phyloP scores from a whole-genome alignment of 2,113 vertebrate genomes.

The Tinamus guttatus region DNA sequence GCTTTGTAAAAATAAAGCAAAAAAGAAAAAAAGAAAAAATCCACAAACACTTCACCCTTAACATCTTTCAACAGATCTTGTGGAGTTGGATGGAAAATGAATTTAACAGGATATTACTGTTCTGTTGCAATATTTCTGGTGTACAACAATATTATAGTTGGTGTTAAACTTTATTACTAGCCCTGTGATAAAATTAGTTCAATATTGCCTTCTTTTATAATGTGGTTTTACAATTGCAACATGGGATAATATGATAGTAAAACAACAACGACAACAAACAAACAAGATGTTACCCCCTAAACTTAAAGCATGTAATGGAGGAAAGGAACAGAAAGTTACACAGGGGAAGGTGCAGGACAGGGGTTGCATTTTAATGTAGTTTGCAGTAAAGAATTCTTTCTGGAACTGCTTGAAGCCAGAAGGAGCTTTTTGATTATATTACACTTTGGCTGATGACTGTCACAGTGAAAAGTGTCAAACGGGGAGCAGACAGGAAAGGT shows the following conservation, averaged over 20 bases:
- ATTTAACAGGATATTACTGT: conserved; percentile 79
- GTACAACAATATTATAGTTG: conserved; percentile 75
- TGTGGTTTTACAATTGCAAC: conserved; percentile 68
- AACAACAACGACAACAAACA: not conserved
- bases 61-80: conserved; percentile 69
- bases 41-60: conserved; percentile 35
- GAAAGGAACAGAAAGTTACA: conserved; percentile 14
- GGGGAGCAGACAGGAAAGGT: not conserved
- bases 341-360: not conserved
- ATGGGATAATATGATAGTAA: conserved; percentile 63
- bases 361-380: conserved; percentile 3
- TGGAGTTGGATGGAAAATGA: conserved; percentile 61
- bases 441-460: not conserved
- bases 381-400: not conserved
- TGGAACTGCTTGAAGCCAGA: conserved; percentile 11
- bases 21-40: not conserved
- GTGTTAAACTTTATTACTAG: conserved; percentile 77
- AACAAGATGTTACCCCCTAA: not conserved
- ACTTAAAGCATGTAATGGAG: not conserved
- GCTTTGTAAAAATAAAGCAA: not conserved
- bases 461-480: conserved; percentile 1
- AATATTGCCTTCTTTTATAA: conserved; percentile 74
- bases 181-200: conserved; percentile 76
- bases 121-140: conserved; percentile 73
- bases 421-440: conserved; percentile 45